Evolutionary conservation across 2,888 invertebrate genomes (phyloP).

Genomic region (Amitus sp.): DNA sequence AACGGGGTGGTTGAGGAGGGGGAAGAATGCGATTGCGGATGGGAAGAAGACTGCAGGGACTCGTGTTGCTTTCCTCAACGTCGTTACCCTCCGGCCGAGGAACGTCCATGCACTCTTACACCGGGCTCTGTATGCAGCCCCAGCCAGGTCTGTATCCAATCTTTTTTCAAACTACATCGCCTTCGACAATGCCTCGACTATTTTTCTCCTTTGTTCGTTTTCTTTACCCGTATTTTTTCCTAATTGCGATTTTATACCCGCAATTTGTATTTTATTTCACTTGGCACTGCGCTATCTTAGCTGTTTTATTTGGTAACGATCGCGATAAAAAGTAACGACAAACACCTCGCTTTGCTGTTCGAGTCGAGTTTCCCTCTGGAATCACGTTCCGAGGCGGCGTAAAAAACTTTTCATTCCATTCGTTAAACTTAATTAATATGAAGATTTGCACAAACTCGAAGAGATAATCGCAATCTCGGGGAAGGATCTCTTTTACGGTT

Average conservation of each 20-base stretch:
- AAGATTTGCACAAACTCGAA: neutral
- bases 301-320: neutral
- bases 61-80: constrained; percentile 93
- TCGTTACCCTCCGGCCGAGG: constrained; percentile 78
- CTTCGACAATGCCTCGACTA: constrained; percentile 12
- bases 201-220: constrained; percentile 21
- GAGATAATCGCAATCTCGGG: neutral
- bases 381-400: too few relatives aligned
- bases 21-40: constrained; percentile 99
- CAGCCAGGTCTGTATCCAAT: constrained; percentile 73
- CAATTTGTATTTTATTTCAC: constrained; percentile 1
- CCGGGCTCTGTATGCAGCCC: constrained; percentile 84
- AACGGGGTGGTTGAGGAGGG: constrained; percentile 97
- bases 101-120: constrained; percentile 88
- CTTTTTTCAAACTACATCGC: constrained; percentile 14
- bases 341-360: too few relatives aligned
- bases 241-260: constrained; percentile 24
- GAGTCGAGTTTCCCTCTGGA: too few relatives aligned
- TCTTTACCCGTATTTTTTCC: constrained; percentile 16
- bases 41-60: constrained; percentile 96
- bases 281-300: neutral
- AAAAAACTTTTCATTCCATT: too few relatives aligned
- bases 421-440: too few relatives aligned
- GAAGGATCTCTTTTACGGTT: constrained; percentile 14
- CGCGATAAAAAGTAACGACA: too few relatives aligned